Percentiles rank a stretch among this genome's conserved stretches.
Evolutionary conservation across 1,140 invertebrate genomes (phyloP).

Genomic region (Diorhabda sublineata): DNA sequence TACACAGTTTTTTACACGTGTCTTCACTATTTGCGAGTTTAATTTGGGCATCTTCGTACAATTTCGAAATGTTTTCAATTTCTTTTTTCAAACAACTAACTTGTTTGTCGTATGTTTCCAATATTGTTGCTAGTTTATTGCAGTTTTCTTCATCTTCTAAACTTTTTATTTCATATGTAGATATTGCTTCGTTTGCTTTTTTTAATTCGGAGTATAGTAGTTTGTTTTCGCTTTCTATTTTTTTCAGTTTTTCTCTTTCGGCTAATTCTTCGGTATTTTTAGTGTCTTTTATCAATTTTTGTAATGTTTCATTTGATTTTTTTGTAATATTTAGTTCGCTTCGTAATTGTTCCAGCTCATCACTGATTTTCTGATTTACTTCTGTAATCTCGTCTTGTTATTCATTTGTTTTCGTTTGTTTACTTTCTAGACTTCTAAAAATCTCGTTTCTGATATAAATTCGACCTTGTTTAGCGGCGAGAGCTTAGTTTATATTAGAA

Average conservation of each 20-base stretch:
- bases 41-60: not conserved
- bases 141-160: constrained; percentile 31
- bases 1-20: not conserved
- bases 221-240: constrained; percentile 31
- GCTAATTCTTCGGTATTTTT: constrained; percentile 24
- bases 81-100: constrained; percentile 32
- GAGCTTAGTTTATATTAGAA: no score
- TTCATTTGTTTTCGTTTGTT: no score
- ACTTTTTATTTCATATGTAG: constrained; percentile 26
- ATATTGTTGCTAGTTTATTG: constrained; percentile 33
- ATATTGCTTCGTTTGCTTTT: constrained; percentile 23
- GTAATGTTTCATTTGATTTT: constrained; percentile 24
- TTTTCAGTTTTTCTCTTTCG: constrained; percentile 20
- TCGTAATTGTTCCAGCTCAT: constrained; percentile 25
- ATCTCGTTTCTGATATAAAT: no score
- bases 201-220: constrained; percentile 26
- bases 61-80: constrained; percentile 6
- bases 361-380: constrained; percentile 20
- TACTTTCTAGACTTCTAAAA: no score
- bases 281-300: constrained; percentile 26
- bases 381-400: constrained; percentile 6
- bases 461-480: no score
- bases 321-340: constrained; percentile 27
- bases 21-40: not conserved
- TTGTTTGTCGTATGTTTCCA: constrained; percentile 38